Evolutionary conservation across 2,888 invertebrate genomes (phyloP), one percentile per base, ranked within the genome.

Genomic region (Craniophora ligustri): DNA sequence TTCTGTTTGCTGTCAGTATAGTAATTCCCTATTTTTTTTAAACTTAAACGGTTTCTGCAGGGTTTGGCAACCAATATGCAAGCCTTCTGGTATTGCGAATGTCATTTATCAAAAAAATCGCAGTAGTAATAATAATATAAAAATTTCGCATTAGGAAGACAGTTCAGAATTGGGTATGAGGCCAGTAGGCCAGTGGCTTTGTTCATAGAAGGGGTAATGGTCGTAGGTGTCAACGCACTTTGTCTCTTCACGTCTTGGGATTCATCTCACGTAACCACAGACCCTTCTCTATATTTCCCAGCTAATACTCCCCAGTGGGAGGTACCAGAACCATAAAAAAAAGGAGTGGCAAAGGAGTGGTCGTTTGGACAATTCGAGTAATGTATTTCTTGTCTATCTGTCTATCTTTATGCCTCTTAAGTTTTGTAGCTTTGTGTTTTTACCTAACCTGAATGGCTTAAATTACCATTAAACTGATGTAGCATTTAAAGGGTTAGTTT

Each of bases 281-380:
- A 14, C 34, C 45, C 40, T 56, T 31, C 49, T 41, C 49, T 41
- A 15, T 49, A 62, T 49, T 63, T 49, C 14, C n/a, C 36, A 41
- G 40, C 48, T 63, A 49, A 57, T 63, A 41, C 57, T 31, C 56
- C 49, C 31, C 40, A 3, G 14, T 21, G 47, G 61, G 31, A 61
- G 13, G 23, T 15, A 16, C 30, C 47, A 41, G 18, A 18, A 14
- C 21, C 55, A 42, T 55, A 28, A 21, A 23, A 45, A 55, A 44
- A 45, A 31, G 21, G n/a, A n/a, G n/a, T n/a, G n/a, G n/a, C n/a
- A n/a, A n/a, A 28, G 28, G 2, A 28, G 31, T 38, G 32, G 21
- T 46, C 46, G 32, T 19, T 38, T 46, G 14, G n/a, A 26, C 26
- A 26, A 26, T 26, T 26, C 26, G n/a, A n/a, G 26, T 26, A 26